Evolutionary conservation across 2,888 invertebrate genomes (phyloP).

Genomic region (Choreutis nemorana): DNA sequence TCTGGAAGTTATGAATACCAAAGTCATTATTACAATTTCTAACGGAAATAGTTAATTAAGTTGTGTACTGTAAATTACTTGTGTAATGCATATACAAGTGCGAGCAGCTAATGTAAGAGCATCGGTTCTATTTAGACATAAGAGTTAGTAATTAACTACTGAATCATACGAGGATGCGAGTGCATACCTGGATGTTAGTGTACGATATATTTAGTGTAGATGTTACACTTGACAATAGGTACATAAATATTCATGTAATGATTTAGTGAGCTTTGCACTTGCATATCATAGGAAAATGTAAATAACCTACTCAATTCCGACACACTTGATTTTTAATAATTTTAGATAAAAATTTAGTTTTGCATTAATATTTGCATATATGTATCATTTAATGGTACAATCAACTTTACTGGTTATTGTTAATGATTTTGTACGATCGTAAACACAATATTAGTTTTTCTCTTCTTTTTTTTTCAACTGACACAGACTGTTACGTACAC

Average conservation of each 20-base stretch:
- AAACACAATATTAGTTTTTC: too few species aligned
- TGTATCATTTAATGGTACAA: too few species aligned
- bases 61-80: constrained; percentile 49
- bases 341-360: too few species aligned
- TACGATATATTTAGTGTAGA: constrained; percentile 33
- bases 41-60: constrained; percentile 54
- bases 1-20: constrained; percentile 49
- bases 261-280: constrained; percentile 66
- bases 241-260: constrained; percentile 25
- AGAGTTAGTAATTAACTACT: constrained; percentile 36
- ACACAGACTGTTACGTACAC: too few species aligned
- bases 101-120: constrained; percentile 53
- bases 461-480: too few species aligned
- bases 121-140: constrained; percentile 42
- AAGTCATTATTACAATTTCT: constrained; percentile 56
- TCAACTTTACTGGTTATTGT: too few species aligned
- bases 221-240: constrained; percentile 36
- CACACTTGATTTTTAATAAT: too few species aligned
- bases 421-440: too few species aligned
- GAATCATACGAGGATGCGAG: constrained; percentile 21
- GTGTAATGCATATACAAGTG: constrained; percentile 60
- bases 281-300: constrained; percentile 61
- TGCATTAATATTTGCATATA: too few species aligned
- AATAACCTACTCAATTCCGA: constrained; percentile 26
- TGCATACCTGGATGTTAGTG: constrained; percentile 22